phyloP scores from a whole-genome alignment of 30 jellyfish, hydroid and myxozoan species.

The Pelagia noctiluca region DNA sequence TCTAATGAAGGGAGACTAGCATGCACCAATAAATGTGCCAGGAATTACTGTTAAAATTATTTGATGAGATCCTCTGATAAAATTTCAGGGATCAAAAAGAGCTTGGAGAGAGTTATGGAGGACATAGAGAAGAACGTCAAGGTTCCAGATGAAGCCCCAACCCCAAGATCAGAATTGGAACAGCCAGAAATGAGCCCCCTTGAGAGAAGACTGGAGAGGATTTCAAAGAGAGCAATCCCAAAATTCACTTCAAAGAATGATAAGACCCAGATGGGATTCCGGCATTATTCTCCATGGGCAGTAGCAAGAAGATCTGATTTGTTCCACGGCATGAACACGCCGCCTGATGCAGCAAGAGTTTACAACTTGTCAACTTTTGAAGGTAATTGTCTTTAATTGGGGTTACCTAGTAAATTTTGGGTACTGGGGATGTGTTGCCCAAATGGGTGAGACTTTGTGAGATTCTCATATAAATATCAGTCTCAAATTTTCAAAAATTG shows the following conservation, averaged over 20 bases:
- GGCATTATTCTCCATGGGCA: constrained; percentile 23
- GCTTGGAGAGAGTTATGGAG: background rate
- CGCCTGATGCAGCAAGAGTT: background rate
- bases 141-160: background rate
- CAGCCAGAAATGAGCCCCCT: background rate
- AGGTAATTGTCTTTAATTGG: background rate
- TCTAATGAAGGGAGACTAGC: too few species aligned
- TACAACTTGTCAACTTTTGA: background rate
- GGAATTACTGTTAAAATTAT: too few species aligned
- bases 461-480: background rate
- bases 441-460: too few species aligned
- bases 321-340: background rate
- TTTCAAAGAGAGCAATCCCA: background rate
- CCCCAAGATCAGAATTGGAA: background rate
- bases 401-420: background rate
- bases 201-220: constrained; percentile 15
- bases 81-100: too few species aligned
- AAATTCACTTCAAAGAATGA: constrained; percentile 2
- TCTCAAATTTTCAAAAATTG: background rate
- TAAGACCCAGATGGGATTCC: constrained; percentile 6
- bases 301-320: constrained; percentile 5
- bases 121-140: background rate
- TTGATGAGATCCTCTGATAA: too few species aligned
- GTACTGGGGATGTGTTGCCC: background rate
- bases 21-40: too few species aligned